Conservation (phyloP, 2,797 vertebrate species). For the Pagetopsis macropterus region DNA sequence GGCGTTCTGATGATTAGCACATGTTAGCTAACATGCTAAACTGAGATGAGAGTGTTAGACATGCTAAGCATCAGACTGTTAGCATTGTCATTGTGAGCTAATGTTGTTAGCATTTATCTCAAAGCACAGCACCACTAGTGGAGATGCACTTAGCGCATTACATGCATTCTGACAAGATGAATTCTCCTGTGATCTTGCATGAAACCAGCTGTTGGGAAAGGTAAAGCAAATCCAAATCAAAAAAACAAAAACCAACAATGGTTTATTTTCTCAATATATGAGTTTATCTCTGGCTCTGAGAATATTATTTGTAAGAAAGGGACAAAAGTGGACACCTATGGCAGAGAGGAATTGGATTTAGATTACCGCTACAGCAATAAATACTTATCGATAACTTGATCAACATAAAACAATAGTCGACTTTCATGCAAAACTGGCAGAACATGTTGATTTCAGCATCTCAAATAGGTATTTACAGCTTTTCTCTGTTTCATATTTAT, state of each 20-base stretch:
- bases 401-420: too few species aligned
- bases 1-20: background rate
- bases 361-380: background rate
- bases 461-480: too few species aligned
- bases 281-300: background rate
- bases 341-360: background rate
- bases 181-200: too few species aligned
- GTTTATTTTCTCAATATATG: background rate
- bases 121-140: background rate
- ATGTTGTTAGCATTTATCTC: background rate
- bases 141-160: too few species aligned
- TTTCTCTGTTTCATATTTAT: too few species aligned
- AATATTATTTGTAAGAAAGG: background rate
- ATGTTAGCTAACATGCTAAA: background rate
- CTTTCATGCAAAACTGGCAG: too few species aligned
- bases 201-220: too few species aligned
- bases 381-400: too few species aligned
- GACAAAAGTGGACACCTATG: background rate
- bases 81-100: background rate
- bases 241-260: background rate
- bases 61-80: too few species aligned
- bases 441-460: too few species aligned
- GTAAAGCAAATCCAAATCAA: background rate
- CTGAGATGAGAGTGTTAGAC: background rate
- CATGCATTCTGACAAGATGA: too few species aligned